Conservation (phyloP, 1,140 invertebrate species). For the Brachionus rotundiformis region DNA sequence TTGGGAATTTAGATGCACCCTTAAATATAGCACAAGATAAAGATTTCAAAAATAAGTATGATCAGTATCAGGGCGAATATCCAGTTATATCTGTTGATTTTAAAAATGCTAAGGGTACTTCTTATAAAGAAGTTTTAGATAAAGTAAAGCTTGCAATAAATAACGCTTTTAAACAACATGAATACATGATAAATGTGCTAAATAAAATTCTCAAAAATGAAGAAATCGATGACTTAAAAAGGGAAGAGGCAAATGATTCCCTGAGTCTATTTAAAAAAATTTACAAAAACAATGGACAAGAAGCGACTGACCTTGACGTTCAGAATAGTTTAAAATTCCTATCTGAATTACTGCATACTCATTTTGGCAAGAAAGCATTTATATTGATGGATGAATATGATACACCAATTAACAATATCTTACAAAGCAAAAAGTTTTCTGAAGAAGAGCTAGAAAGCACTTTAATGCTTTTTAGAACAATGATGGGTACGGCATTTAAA, state of each 20-base stretch:
- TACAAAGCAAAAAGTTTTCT: neutral
- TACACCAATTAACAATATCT: slow-evolving; percentile 8
- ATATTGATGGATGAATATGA: slow-evolving; percentile 40
- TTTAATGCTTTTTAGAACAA: slow-evolving; percentile 31
- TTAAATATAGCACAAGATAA: slow-evolving; percentile 35
- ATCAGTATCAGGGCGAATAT: slow-evolving; percentile 24
- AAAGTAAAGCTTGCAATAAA: slow-evolving; percentile 26
- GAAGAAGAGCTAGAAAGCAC: neutral
- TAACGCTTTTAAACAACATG: slow-evolving; percentile 24
- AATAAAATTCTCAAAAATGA: neutral
- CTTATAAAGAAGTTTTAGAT: neutral
- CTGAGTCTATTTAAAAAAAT: neutral
- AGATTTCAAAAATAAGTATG: slow-evolving; percentile 1
- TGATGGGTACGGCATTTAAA: slow-evolving; percentile 22
- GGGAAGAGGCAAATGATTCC: neutral
- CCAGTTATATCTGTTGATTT: slow-evolving; percentile 39
- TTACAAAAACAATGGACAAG: neutral
- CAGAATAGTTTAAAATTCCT: slow-evolving; percentile 18
- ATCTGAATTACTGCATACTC: slow-evolving; percentile 20
- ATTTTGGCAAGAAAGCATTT: slow-evolving; percentile 27
- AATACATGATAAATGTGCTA: neutral
- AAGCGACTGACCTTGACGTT: slow-evolving; percentile 21
- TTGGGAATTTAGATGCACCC: neutral
- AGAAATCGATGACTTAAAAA: neutral
- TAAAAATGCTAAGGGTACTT: slow-evolving; percentile 10